A percentile compares a stretch with the other conserved stretches of the same genome.
Evolutionary conservation across 2,797 vertebrate species (phyloP).

Genomic region (Sphenopsis melanotis): DNA sequence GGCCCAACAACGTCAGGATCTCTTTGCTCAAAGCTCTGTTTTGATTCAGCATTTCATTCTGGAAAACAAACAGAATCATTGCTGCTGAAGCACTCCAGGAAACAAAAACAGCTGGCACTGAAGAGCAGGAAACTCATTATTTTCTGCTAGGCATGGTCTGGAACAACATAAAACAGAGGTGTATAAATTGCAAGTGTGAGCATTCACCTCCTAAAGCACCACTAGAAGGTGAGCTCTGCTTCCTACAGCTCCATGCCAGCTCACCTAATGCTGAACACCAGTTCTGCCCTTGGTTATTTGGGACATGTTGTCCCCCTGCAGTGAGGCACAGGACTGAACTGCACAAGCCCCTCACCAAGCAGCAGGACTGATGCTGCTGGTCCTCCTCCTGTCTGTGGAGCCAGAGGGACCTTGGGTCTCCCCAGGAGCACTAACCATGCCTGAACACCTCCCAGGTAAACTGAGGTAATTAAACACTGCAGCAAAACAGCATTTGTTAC

Average conservation of each 20-base stretch:
- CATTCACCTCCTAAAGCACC: neutral
- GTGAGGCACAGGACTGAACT: neutral
- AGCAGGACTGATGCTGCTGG: neutral
- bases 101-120: neutral
- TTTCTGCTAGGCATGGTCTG: neutral
- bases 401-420: neutral
- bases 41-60: neutral
- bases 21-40: neutral
- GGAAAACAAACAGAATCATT: neutral
- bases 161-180: neutral
- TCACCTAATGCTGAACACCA: neutral
- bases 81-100: neutral
- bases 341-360: fast-evolving
- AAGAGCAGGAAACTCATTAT: neutral
- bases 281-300: neutral
- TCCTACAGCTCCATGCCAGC: neutral
- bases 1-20: neutral
- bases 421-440: fast-evolving
- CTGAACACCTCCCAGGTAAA: neutral
- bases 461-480: neutral
- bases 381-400: neutral
- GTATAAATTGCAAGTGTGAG: neutral
- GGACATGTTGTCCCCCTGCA: fast-evolving
- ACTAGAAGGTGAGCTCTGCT: neutral
- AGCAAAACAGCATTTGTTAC: neutral